Base-by-base conservation (phyloP, 2,888 invertebrate genomes). In the Lagria hirta region DNA sequence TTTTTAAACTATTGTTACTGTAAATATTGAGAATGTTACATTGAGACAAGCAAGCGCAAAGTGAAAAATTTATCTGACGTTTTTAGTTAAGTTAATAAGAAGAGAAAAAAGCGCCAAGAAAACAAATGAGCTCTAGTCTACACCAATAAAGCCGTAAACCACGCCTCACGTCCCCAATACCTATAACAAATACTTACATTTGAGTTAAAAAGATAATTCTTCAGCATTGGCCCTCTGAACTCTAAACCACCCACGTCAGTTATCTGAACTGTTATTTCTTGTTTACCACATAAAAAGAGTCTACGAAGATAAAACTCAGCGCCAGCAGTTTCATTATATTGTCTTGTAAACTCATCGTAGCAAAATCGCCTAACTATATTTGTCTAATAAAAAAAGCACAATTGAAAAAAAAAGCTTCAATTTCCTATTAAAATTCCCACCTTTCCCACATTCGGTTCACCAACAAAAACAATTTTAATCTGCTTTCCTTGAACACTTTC, bases 241-340 rank as follows among this genome's bases (percentile, higher is more conserved):
- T 88, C 83, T 51, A 82, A 81, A 11, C 93, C 92, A 26, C 89
- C 88, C 37, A 93, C 81, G 69, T 94, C 93, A 75, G 90, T 90
- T 16, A 94, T 77, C 67, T 88, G 83, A 35, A 90, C 68, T 14
- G 84, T 81, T 29, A 86, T 80, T 58, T 81, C 77, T 35, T 75
- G 73, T 55, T 70, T 29, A 8, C 66, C 68, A 45, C 82, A 77
- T 29, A 84, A 60, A 44, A 74, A 69, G 23, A 83, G 72, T 60
- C 82, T 75, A 63, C 83, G 83, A 29, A 83, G 73, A 61, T 81
- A 83, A 69, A 87, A 86, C 62, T 88, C 86, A 6, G 86, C 77
- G 1, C 86, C 87, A 15, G 82, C 72, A 1, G 86, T 86, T 51
- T 83, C 82, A 65, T 75, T 74, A 56, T 79, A 78, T 48, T 76